A percentile compares a stretch with the other conserved stretches of the same genome.
Conservation (phyloP, 2,113 vertebrate species). For the Cephalophus harveyi region DNA sequence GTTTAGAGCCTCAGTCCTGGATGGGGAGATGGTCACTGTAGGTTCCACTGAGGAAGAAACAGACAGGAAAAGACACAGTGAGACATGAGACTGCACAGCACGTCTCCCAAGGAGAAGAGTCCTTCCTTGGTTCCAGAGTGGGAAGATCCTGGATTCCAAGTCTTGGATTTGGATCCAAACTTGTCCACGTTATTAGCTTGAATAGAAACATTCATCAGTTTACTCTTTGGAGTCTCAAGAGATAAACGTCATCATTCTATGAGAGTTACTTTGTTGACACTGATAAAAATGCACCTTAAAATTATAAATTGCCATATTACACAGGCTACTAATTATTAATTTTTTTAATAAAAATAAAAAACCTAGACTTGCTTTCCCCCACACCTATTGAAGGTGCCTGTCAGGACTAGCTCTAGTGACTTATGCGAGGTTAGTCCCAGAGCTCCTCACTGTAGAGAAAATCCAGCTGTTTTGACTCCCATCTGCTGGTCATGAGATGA, state of each 20-base stretch:
- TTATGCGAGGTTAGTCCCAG: background rate
- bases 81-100: fast-evolving
- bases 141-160: background rate
- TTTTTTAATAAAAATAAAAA: background rate
- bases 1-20: constrained; percentile 28
- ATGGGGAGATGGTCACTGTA: background rate
- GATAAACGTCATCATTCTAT: background rate
- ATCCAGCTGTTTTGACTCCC: background rate
- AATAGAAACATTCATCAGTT: background rate
- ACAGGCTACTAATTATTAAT: fast-evolving
- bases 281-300: background rate
- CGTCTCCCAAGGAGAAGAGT: fast-evolving
- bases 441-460: background rate
- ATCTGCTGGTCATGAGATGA: background rate
- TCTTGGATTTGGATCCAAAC: background rate
- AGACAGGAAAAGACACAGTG: background rate
- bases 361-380: background rate
- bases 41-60: constrained; percentile 12
- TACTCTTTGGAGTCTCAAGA: background rate
- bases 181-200: background rate
- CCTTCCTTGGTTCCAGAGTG: fast-evolving
- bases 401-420: fast-evolving
- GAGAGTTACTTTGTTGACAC: background rate
- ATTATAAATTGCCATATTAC: background rate
- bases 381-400: fast-evolving